Evolutionary conservation across 37 sponge, comb jelly and placozoan species (phyloP), one percentile per base, ranked within the genome.

Genomic region (Geodia barretti): DNA sequence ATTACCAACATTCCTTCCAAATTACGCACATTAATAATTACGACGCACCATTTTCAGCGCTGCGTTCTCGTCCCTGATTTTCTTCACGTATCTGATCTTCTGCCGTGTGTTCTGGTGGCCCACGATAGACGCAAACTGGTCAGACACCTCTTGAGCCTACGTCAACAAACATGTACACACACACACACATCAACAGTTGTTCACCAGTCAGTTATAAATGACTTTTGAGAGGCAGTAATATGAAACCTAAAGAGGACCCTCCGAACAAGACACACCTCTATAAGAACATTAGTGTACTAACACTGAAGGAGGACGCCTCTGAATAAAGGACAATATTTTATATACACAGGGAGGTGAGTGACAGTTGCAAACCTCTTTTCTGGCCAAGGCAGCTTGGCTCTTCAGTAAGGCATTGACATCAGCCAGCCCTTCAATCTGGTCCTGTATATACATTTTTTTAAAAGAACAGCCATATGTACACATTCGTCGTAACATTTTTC

Each of bases 41-140:
- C 1, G 3, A 65, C 68, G 39, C 23, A 90, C 90, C 71, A 75
- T 81, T 81, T 85, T 90, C 39, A 90, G 41, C 9, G 65, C 69
- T 38, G 71, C 70, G 60, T 82, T 80, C 63, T 93, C 87, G 65
- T 88, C 86, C 74, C 80, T 92, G 29, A 94, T 69, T 31, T 87
- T 87, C 75, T 84, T 72, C 39, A 94, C 88, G 62, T 94, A 76
- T 31, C 80, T 80, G 20, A 94, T 94, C 85, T 90, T 94, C 68
- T 94, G 94, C 38, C 61, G 78, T 17, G 78, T 73, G 39, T 94
- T 94, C 43, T 90, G 91, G 59, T 94, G 94, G 4, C 94, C 94
- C 59, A 94, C 39, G 28, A 94, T 73, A 31, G 76, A 77, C 62
- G 87, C 86, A 69, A 81, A 88, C 70, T 78, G 74, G 26, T 68